phyloP scores from a whole-genome alignment of 2,113 vertebrate species.

The Otolemur garnettii region DNA sequence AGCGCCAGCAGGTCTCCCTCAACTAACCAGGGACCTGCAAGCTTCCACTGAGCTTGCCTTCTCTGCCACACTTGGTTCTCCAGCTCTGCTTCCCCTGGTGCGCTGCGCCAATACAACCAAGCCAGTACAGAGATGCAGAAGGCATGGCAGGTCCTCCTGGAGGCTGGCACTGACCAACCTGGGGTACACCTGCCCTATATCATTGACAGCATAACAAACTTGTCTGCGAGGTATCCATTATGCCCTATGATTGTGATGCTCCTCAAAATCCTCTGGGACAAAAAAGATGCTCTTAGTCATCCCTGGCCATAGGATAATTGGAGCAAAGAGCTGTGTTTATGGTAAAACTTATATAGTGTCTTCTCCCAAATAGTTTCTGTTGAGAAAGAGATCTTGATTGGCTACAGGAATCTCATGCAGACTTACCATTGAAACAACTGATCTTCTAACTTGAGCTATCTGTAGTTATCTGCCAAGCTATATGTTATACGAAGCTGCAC shows the following conservation, averaged over 20 bases:
- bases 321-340: not conserved
- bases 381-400: not conserved
- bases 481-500: not conserved
- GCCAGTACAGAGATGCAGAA: no score
- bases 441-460: not conserved
- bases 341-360: not conserved
- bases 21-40: no score
- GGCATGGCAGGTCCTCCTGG: no score
- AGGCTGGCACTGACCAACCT: no score
- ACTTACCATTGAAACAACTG: not conserved
- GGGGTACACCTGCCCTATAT: no score
- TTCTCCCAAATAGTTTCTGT: not conserved
- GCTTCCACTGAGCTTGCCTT: no score
- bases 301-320: not conserved
- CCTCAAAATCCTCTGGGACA: not conserved
- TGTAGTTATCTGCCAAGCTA: not conserved
- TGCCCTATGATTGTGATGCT: not conserved
- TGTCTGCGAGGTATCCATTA: not conserved
- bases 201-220: not conserved
- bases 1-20: no score
- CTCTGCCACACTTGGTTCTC: no score
- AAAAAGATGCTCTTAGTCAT: not conserved
- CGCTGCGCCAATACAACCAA: no score
- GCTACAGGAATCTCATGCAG: not conserved
- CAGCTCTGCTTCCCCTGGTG: no score